phyloP scores from a whole-genome alignment of 1,140 invertebrate genomes.

The Drosophila biarmipes region DNA sequence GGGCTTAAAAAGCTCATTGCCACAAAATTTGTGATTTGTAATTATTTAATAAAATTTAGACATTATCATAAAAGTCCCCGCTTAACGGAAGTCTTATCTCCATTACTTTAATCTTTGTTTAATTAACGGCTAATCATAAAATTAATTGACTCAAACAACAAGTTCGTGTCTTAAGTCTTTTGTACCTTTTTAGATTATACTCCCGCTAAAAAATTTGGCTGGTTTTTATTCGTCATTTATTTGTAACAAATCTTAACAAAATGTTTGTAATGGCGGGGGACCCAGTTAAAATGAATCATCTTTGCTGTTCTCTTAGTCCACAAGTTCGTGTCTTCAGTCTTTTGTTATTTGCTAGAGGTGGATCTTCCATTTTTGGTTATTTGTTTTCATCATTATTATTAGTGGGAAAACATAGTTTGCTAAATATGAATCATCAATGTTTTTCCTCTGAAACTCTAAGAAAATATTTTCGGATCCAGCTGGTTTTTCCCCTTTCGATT shows the following conservation, averaged over 20 bases:
- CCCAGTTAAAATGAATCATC: too few relatives aligned
- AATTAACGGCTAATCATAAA: neutral
- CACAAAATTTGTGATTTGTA: neutral
- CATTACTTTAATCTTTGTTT: too few relatives aligned
- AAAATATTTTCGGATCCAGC: neutral
- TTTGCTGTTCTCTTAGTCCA: too few relatives aligned
- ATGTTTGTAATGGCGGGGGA: too few relatives aligned
- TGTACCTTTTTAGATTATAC: too few relatives aligned
- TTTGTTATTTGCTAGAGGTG: neutral
- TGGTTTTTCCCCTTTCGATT: constrained; percentile 16
- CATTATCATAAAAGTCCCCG: neutral
- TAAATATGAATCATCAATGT: neutral
- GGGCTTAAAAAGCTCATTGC: neutral
- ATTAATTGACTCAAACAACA: neutral
- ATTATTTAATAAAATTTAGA: constrained; percentile 8
- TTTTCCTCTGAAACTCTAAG: neutral
- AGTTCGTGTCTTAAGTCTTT: neutral
- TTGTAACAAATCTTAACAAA: too few relatives aligned
- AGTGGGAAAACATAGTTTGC: neutral
- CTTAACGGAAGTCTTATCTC: neutral
- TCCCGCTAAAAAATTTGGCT: too few relatives aligned
- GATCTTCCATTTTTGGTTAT: neutral
- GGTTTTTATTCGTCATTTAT: too few relatives aligned
- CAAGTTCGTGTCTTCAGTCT: neutral
- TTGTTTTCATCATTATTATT: neutral